Evolutionary conservation across 2,888 invertebrate genomes (phyloP).

Genomic region (Polyommatus iphigenia): DNA sequence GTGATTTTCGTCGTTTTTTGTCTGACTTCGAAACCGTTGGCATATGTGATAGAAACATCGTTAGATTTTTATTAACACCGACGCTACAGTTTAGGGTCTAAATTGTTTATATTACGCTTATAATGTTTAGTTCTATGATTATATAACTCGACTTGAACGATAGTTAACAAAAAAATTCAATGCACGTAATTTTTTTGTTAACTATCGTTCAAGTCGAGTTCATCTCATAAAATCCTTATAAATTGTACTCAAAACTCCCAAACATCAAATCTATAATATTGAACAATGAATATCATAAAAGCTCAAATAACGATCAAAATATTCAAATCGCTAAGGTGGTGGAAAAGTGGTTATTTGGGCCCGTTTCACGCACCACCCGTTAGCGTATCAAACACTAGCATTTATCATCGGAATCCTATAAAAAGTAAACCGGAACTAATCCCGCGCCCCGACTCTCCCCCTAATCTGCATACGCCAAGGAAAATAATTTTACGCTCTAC

Average conservation of each 20-base stretch:
- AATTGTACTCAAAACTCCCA: not conserved
- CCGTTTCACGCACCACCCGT: constrained; percentile 76
- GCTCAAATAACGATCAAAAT: constrained; percentile 44
- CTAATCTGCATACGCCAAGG: constrained; percentile 78
- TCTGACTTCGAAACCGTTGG: constrained; percentile 66
- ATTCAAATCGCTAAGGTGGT: constrained; percentile 46
- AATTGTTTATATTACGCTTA: not conserved
- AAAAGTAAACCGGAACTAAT: constrained; percentile 78
- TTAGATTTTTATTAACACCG: constrained; percentile 52
- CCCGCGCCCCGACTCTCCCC: constrained; percentile 58
- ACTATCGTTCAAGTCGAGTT: too few species aligned
- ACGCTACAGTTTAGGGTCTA: not conserved
- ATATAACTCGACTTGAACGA: too few species aligned
- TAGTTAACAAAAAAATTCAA: too few species aligned
- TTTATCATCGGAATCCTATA: constrained; percentile 79
- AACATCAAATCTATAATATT: not conserved
- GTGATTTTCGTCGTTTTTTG: constrained; percentile 74
- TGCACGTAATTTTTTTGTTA: too few species aligned
- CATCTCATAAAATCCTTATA: too few species aligned
- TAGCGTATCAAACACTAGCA: constrained; percentile 65
- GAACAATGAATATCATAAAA: constrained; percentile 22
- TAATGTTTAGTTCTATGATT: not conserved
- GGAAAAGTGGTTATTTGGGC: constrained; percentile 64
- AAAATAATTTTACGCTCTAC: constrained; percentile 78
- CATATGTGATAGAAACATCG: constrained; percentile 63